Evolutionary conservation across 1,140 invertebrate genomes (phyloP).

Genomic region (Chelonus insularis): DNA sequence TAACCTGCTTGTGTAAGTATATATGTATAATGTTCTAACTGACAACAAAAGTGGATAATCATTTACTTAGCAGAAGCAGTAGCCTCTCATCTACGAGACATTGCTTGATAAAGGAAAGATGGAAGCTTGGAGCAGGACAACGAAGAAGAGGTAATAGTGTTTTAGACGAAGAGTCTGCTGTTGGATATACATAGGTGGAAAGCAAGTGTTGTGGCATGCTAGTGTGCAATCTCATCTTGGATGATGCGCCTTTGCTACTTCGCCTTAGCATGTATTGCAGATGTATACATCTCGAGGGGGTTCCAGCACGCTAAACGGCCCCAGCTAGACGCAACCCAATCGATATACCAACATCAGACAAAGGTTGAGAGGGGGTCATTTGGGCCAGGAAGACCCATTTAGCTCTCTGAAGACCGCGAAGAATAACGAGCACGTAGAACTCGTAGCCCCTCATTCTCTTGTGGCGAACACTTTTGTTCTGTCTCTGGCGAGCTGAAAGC

Average conservation of each 20-base stretch:
- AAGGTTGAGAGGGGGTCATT: not conserved
- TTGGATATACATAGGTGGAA: not conserved
- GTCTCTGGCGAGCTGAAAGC: not conserved
- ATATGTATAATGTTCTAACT: not conserved
- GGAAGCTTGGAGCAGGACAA: too few relatives aligned
- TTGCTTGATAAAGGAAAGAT: too few relatives aligned
- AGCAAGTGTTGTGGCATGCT: conserved; percentile 2
- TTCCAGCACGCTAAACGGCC: not conserved
- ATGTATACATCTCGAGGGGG: not conserved
- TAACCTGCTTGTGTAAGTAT: not conserved
- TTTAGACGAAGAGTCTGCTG: not conserved
- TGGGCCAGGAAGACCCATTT: not conserved
- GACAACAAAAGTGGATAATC: conserved; percentile 6
- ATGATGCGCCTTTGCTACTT: not conserved
- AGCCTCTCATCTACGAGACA: not conserved
- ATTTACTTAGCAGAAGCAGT: not conserved
- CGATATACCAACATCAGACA: conserved; percentile 21
- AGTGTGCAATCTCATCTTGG: not conserved
- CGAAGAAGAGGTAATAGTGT: too few relatives aligned
- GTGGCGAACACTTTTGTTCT: conserved; percentile 16
- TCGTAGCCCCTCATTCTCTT: not conserved
- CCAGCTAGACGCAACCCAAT: conserved; percentile 21
- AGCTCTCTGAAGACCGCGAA: not conserved
- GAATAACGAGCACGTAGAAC: conserved; percentile 24
- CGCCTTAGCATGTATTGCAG: not conserved